Percentiles rank a stretch among this genome's conserved stretches.
Conservation (phyloP, 2,113 vertebrate species). For the Meleagris gallopavo region DNA sequence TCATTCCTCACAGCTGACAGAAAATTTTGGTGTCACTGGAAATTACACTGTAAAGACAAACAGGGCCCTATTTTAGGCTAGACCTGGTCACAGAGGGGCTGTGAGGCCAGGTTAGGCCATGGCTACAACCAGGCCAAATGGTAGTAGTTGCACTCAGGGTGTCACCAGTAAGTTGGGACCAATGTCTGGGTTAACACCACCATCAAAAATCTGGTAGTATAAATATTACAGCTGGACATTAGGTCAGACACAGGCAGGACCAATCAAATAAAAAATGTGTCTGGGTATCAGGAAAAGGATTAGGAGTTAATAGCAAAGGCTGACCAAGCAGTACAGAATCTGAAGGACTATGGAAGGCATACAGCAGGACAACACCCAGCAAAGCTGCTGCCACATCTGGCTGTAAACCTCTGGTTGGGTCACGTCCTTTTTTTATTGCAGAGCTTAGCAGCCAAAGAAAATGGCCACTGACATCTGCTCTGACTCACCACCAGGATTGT, state of each 20-base stretch:
- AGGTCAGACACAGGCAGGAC: not conserved
- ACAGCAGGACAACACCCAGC: not conserved
- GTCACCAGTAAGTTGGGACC: not conserved
- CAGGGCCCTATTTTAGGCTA: not conserved
- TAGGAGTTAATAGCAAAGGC: not conserved
- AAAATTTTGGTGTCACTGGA: not conserved
- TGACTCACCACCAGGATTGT: not conserved
- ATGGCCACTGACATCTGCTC: not conserved
- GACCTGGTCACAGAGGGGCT: not conserved
- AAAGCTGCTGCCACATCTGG: not conserved
- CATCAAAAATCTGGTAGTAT: not conserved
- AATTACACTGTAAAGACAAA: not conserved
- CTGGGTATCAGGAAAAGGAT: not conserved
- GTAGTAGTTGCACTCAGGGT: not conserved
- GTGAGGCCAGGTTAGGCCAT: accelerated
- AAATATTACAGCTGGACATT: not conserved
- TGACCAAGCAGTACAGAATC: not conserved
- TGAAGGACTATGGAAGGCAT: not conserved
- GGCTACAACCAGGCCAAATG: not conserved
- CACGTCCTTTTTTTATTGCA: not conserved
- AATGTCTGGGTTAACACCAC: accelerated
- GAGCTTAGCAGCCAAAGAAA: not conserved
- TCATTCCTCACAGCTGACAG: accelerated
- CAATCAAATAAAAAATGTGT: not conserved
- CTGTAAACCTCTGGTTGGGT: not conserved